These are phyloP conservation scores for Zhengitettix transpicula DNA, from an alignment of 2,888 invertebrate genomes.

Conservation along the genomic window DNA sequence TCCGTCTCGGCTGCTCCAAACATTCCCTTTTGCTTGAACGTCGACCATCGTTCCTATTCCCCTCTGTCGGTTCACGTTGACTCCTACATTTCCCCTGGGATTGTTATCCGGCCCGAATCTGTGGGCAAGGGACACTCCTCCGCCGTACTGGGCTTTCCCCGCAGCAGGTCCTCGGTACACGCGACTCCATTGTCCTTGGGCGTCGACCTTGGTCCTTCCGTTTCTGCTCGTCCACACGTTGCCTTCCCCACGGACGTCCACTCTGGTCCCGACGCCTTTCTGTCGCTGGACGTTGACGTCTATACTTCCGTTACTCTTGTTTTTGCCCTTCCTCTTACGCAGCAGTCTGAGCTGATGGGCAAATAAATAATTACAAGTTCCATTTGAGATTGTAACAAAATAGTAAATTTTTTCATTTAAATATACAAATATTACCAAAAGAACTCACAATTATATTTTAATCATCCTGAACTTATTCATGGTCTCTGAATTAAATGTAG, in stretches of 20 bases:
- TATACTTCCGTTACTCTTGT: too few species aligned
- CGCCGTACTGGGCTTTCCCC: neutral
- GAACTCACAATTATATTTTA: too few species aligned
- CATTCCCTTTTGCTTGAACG: neutral
- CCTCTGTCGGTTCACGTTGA: neutral
- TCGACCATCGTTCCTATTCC: neutral
- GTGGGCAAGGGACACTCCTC: neutral
- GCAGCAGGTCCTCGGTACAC: neutral
- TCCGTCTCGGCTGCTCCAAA: neutral
- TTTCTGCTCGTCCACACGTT: neutral
- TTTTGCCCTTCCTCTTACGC: too few species aligned
- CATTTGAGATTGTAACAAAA: too few species aligned
- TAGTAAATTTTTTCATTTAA: too few species aligned
- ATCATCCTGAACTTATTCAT: too few species aligned
- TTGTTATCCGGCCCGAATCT: too few species aligned
- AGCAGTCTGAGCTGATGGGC: too few species aligned
- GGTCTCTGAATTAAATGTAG: too few species aligned
- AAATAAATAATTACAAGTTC: too few species aligned
- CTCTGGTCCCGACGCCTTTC: neutral
- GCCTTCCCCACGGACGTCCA: neutral
- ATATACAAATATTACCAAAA: too few species aligned
- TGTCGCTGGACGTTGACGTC: neutral
- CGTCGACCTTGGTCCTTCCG: neutral
- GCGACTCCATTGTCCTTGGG: neutral
- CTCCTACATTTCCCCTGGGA: too few species aligned